Evolutionary conservation across 2,888 invertebrate genomes (phyloP).

Genomic region (Lithophane ornitopus): DNA sequence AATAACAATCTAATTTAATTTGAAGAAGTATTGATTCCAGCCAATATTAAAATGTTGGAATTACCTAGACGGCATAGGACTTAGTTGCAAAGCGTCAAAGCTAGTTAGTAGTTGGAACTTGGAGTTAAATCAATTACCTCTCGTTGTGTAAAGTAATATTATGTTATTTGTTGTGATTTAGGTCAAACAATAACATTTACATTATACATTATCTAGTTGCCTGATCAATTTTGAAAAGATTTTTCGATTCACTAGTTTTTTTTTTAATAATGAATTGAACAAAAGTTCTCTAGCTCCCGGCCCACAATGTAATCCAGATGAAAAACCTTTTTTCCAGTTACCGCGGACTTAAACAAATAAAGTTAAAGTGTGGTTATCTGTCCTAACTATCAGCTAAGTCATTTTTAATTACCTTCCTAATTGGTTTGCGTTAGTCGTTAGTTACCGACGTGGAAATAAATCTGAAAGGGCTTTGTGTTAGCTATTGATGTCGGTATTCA

Average conservation of each 20-base stretch:
- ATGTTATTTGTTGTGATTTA: neutral
- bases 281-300: slow-evolving; percentile 60
- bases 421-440: slow-evolving; percentile 71
- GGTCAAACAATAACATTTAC: neutral
- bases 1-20: neutral
- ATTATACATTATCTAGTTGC: neutral
- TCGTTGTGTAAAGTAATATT: neutral
- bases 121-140: neutral
- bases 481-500: slow-evolving; percentile 43
- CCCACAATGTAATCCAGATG: slow-evolving; percentile 78
- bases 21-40: slow-evolving; percentile 4
- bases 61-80: neutral
- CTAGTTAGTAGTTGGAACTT: neutral
- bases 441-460: slow-evolving; percentile 49
- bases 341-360: slow-evolving; percentile 68
- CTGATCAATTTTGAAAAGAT: neutral
- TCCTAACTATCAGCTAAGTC: slow-evolving; percentile 80
- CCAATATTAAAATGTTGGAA: neutral
- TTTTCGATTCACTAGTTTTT: neutral
- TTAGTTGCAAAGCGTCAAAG: neutral
- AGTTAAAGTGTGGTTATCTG: slow-evolving; percentile 71
- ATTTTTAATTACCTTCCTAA: slow-evolving; percentile 81
- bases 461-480: slow-evolving; percentile 48
- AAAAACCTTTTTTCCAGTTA: slow-evolving; percentile 66
- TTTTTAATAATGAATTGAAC: neutral